Evolutionary conservation across 2,113 vertebrate genomes (phyloP).

Genomic region (Monarcha castaneiventris): DNA sequence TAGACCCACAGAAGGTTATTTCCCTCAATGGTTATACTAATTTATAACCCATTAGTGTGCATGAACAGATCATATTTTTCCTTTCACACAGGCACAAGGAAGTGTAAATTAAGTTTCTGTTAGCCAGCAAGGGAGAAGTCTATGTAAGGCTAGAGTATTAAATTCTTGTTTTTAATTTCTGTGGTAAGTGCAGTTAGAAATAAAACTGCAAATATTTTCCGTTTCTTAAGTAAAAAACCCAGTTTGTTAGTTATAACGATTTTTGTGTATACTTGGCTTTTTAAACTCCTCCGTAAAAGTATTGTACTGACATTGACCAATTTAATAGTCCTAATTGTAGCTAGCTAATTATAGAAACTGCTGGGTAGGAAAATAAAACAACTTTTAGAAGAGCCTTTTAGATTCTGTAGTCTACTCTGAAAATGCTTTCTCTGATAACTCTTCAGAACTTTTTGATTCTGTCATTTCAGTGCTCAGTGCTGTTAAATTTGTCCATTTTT

Average conservation of each 20-base stretch:
- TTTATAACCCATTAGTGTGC: constrained; percentile 2
- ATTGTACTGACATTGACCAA: not conserved
- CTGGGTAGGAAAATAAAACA: not conserved
- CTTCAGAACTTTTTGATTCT: not conserved
- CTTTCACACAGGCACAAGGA: not conserved
- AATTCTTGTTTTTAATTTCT: not conserved
- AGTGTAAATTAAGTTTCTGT: constrained; percentile 28
- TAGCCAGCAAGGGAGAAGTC: not conserved
- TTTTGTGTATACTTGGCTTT: not conserved
- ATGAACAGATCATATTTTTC: constrained; percentile 31
- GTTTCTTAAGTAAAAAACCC: not conserved
- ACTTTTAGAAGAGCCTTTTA: not conserved
- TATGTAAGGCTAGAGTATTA: not conserved
- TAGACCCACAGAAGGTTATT: not conserved
- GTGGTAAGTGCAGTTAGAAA: not conserved
- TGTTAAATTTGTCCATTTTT: not conserved
- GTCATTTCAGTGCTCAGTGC: not conserved
- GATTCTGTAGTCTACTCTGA: not conserved
- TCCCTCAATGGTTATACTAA: not conserved
- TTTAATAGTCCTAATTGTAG: not conserved
- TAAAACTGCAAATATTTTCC: not conserved
- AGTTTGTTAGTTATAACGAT: not conserved
- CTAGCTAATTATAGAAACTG: not conserved
- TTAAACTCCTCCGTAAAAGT: not conserved
- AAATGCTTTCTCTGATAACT: not conserved